A percentile compares a stretch with the other conserved stretches of the same genome.
These are phyloP conservation scores for Apodemia zela DNA, from an alignment of 2,888 invertebrate species.

Conservation along the genomic window DNA sequence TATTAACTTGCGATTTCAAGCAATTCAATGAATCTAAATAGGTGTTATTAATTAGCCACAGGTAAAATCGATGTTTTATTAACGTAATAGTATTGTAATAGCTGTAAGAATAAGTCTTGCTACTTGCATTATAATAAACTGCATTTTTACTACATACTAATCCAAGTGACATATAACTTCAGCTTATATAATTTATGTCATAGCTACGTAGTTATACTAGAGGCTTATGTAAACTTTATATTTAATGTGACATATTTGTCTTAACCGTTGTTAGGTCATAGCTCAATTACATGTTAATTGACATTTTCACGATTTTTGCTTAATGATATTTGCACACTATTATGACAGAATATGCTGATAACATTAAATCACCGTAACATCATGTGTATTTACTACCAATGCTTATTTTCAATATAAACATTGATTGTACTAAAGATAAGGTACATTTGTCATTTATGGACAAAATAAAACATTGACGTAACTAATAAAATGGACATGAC, in stretches of 20 bases:
- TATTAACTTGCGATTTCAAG: not conserved
- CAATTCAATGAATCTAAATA: not conserved
- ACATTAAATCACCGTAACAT: no score
- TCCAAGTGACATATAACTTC: not conserved
- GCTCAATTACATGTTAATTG: no score
- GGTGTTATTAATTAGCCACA: constrained; percentile 6
- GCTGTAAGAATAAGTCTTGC: constrained; percentile 8
- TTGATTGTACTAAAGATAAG: no score
- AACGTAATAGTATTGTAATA: not conserved
- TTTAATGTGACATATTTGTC: not conserved
- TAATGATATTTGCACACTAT: no score
- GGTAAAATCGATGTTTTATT: not conserved
- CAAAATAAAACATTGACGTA: not conserved
- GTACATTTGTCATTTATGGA: no score
- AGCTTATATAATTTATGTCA: not conserved
- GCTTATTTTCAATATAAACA: no score
- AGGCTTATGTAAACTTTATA: not conserved
- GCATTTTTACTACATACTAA: not conserved
- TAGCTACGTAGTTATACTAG: not conserved
- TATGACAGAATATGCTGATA: no score
- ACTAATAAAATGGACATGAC: not conserved
- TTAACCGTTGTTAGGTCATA: no score
- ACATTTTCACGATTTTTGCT: no score
- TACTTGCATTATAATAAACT: not conserved
- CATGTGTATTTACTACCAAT: no score